These are phyloP conservation scores for Trichogramma dendrolimi DNA, from an alignment of 2,888 invertebrate species.

Conservation along the genomic window DNA sequence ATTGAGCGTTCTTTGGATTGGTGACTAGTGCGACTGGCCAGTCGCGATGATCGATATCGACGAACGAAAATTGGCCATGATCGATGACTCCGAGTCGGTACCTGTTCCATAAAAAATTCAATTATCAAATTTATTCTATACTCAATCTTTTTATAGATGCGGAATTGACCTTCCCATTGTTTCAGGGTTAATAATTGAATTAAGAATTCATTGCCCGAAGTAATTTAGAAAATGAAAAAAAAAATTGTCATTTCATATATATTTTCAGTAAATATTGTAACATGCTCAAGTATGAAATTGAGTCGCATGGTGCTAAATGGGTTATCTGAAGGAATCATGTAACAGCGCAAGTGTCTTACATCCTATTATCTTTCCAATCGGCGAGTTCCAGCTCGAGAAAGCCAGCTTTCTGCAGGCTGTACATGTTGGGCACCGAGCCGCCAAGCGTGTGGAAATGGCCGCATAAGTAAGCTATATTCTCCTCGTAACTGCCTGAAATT, in stretches of 20 bases:
- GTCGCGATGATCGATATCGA: slow-evolving; percentile 68
- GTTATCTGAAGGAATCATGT: too few relatives aligned
- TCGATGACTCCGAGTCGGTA: slow-evolving; percentile 81
- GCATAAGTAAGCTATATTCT: slow-evolving; percentile 75
- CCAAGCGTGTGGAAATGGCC: slow-evolving; percentile 86
- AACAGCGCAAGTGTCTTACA: slow-evolving; percentile 55
- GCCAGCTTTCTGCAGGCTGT: slow-evolving; percentile 77
- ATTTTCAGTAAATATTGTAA: too few relatives aligned
- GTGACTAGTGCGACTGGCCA: slow-evolving; percentile 84
- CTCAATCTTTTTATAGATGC: too few relatives aligned
- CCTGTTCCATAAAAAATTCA: slow-evolving; percentile 49
- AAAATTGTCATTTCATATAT: too few relatives aligned
- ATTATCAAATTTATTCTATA: too few relatives aligned
- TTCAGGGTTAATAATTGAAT: too few relatives aligned
- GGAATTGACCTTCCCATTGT: too few relatives aligned
- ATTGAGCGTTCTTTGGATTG: slow-evolving; percentile 84
- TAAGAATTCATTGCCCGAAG: too few relatives aligned
- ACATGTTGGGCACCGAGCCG: slow-evolving; percentile 77
- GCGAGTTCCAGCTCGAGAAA: slow-evolving; percentile 83
- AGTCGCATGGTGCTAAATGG: too few relatives aligned
- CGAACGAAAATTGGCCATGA: slow-evolving; percentile 82
- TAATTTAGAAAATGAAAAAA: too few relatives aligned
- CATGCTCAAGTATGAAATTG: too few relatives aligned
- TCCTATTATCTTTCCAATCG: slow-evolving; percentile 88
- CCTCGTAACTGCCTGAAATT: slow-evolving; percentile 57